Evolutionary conservation across 2,113 vertebrate genomes (phyloP), one percentile per base, ranked within the genome.

Genomic region (Micromys minutus): DNA sequence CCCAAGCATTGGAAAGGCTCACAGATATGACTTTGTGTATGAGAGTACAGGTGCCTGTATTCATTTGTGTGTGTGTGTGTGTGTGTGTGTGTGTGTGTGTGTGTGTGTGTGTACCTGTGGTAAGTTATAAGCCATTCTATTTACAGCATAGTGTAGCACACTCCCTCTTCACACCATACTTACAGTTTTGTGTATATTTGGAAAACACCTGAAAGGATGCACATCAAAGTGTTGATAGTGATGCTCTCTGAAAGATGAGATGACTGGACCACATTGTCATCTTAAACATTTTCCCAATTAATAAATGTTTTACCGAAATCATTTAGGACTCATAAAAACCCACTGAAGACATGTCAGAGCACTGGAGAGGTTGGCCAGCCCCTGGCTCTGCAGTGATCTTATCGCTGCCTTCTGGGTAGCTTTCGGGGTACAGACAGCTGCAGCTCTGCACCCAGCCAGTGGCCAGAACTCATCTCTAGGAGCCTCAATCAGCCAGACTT

Each of bases 281-380:
- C 39, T 81, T 92, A 92, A 92, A 87, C 34, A 86, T 95, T 86
- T 88, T 50, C 93, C 9, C 65, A 77, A 52, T 76, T 85, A 88
- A 36, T 39, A 61, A 79, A 29, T 86, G 31, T 47, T 95, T 83
- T 91, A 4, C 29, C 87, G 24, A 52, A 9, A n/a, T 94, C 69
- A 77, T 83, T 94, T 52, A 81, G 21, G 52, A 85, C 81, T 71
- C 42, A 13, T 45, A 50, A 85, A 89, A 84, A 59, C 19, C 69
- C 21, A 88, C 17, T 36, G 29, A 87, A 83, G 67, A 39, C 50
- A 45, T 74, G 84, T 45, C 72, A 59, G 16, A 75, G 61, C 85
- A 42, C 63, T 69, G 59, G 9, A 19, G 19, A 77, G 77, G 55
- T 21, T 47, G 59, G n/a, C 5, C 67, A 87, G 59, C 5, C 47